Evolutionary conservation across 2,113 vertebrate genomes (phyloP).

Genomic region (Noturus placidus): DNA sequence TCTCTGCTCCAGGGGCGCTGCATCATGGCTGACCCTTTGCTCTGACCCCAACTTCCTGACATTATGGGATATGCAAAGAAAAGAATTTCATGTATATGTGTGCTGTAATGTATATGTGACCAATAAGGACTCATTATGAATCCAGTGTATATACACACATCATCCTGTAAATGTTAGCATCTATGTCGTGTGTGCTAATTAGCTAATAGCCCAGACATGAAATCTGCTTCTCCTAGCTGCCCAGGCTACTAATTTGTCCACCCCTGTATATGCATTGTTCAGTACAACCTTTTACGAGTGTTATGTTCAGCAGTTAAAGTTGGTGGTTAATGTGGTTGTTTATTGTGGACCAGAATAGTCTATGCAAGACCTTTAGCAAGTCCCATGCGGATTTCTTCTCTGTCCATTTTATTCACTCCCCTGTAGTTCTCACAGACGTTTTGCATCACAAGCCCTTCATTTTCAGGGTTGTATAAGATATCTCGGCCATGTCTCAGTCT

Average conservation of each 20-base stretch:
- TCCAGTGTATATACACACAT: background rate
- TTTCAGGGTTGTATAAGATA: conserved; percentile 9
- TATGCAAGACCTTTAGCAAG: background rate
- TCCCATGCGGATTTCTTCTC: conserved; percentile 8
- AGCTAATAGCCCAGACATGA: background rate
- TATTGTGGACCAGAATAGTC: background rate
- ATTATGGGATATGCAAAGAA: too few species aligned
- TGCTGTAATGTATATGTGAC: too few species aligned
- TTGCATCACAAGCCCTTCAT: conserved; percentile 10
- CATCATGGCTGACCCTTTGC: too few species aligned
- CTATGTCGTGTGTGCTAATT: background rate
- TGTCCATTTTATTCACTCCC: background rate
- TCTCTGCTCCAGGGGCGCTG: too few species aligned
- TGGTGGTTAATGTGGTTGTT: background rate
- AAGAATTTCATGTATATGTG: too few species aligned
- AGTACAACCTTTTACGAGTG: background rate
- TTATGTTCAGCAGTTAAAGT: conserved; percentile 13
- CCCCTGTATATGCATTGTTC: background rate
- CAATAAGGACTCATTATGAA: background rate
- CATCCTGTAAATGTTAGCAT: background rate
- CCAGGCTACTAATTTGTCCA: background rate
- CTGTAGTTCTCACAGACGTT: conserved; percentile 23
- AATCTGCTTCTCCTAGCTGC: background rate
- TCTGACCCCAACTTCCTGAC: too few species aligned
- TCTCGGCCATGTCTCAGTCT: conserved; percentile 36